Conservation (phyloP, 2,888 invertebrate genomes). For the Parelbella ahira region DNA sequence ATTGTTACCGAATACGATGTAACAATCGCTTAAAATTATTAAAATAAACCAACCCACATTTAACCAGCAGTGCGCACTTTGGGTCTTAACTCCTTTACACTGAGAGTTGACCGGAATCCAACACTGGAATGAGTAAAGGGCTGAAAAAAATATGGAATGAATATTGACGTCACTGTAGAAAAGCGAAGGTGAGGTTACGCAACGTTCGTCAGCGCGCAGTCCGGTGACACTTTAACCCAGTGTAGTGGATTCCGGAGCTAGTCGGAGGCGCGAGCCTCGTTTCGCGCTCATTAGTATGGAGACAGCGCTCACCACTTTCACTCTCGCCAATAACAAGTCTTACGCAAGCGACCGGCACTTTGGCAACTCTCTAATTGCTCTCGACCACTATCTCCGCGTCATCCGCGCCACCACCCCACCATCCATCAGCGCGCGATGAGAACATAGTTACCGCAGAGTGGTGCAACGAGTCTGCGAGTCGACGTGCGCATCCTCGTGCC, state of each 20-base stretch:
- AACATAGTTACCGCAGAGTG: slow-evolving; percentile 36
- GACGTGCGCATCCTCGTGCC: slow-evolving; percentile 64
- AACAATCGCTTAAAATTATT: too few species aligned
- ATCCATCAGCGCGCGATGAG: slow-evolving; percentile 37
- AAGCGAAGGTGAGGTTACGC: slow-evolving; percentile 58
- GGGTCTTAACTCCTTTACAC: too few species aligned
- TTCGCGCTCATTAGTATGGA: slow-evolving; percentile 74
- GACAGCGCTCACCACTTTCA: slow-evolving; percentile 74
- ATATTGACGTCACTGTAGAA: slow-evolving; percentile 29
- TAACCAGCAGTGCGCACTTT: too few species aligned
- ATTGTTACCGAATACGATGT: too few species aligned
- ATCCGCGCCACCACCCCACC: slow-evolving; percentile 33
- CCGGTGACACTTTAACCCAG: slow-evolving; percentile 69
- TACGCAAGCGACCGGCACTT: slow-evolving; percentile 58
- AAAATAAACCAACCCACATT: too few species aligned
- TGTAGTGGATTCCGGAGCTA: slow-evolving; percentile 52
- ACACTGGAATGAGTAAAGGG: too few species aligned
- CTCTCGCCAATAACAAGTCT: slow-evolving; percentile 73
- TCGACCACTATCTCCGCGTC: slow-evolving; percentile 46
- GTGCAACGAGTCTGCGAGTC: slow-evolving; percentile 44
- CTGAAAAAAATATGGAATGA: background rate
- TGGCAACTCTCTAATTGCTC: slow-evolving; percentile 59
- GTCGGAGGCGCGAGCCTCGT: slow-evolving; percentile 59
- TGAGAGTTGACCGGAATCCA: too few species aligned
- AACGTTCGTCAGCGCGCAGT: slow-evolving; percentile 53